Conservation (phyloP, 2,113 vertebrate species). For the Psilopsiagon aurifrons region DNA sequence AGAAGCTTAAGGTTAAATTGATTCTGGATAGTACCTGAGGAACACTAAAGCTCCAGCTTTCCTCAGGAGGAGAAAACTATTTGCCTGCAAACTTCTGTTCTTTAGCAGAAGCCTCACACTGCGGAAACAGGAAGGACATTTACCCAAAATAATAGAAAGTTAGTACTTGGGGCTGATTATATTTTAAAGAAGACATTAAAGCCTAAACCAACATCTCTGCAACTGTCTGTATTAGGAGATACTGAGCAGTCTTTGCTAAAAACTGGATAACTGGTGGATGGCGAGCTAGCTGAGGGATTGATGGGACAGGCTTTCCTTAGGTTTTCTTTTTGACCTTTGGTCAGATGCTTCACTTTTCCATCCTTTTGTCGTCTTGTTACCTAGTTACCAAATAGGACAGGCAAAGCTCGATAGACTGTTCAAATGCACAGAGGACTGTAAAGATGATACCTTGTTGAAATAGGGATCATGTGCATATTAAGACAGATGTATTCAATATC, state of each 20-base stretch:
- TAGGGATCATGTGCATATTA: neutral
- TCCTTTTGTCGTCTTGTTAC: neutral
- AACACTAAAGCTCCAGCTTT: conserved; percentile 21
- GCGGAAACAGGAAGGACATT: neutral
- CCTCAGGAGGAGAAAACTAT: neutral
- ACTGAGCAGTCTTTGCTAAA: neutral
- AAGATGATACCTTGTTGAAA: neutral
- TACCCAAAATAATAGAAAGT: neutral
- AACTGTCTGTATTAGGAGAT: neutral
- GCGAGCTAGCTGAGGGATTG: neutral
- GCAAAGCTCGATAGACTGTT: neutral
- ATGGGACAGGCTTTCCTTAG: neutral
- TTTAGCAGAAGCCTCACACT: neutral
- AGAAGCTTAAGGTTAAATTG: conserved; percentile 30
- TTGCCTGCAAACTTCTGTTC: neutral
- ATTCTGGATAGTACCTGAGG: neutral
- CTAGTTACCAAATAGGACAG: neutral
- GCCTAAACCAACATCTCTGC: neutral
- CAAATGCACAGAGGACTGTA: neutral
- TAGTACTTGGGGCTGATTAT: neutral
- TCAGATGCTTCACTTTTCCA: neutral
- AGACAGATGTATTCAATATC: neutral
- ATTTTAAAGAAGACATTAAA: neutral
- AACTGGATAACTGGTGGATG: neutral
- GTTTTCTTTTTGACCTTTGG: neutral